Percentiles rank a stretch among this genome's conserved stretches.
Evolutionary conservation across 1,140 invertebrate species (phyloP).

Genomic region (Ylistrum balloti): DNA sequence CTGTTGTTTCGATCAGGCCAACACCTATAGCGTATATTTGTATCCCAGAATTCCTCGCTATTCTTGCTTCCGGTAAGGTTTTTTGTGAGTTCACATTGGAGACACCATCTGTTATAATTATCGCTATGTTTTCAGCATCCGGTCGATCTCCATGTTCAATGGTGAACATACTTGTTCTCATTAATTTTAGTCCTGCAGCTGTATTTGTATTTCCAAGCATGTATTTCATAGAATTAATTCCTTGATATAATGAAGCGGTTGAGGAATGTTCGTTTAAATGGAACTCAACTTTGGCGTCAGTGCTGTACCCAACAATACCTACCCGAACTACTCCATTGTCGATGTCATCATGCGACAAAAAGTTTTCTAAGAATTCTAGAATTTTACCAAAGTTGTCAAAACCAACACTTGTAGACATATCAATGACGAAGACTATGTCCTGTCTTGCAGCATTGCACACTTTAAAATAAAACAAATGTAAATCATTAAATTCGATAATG

Average conservation of each 20-base stretch:
- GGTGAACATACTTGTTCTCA: slow-evolving; percentile 69
- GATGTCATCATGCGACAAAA: slow-evolving; percentile 66
- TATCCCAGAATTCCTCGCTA: slow-evolving; percentile 59
- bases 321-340: slow-evolving; percentile 68
- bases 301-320: slow-evolving; percentile 70
- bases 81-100: slow-evolving; percentile 61
- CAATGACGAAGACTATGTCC: slow-evolving; percentile 74
- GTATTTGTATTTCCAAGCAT: slow-evolving; percentile 68
- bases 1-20: slow-evolving; percentile 62
- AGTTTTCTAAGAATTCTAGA: slow-evolving; percentile 67
- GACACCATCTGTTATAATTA: slow-evolving; percentile 73
- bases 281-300: slow-evolving; percentile 64
- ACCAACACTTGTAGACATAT: slow-evolving; percentile 71
- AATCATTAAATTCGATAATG: no score
- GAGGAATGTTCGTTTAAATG: slow-evolving; percentile 66
- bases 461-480: slow-evolving; percentile 45
- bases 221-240: slow-evolving; percentile 63
- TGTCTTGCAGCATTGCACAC: slow-evolving; percentile 60
- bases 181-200: slow-evolving; percentile 59
- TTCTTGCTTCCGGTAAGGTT: slow-evolving; percentile 57
- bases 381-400: slow-evolving; percentile 68
- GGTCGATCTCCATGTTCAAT: slow-evolving; percentile 67
- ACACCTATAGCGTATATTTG: slow-evolving; percentile 71
- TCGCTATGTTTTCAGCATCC: slow-evolving; percentile 66
- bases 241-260: slow-evolving; percentile 59